These are phyloP conservation scores for Lasiurus cinereus DNA, from an alignment of 2,113 vertebrate genomes.

Conservation along the genomic window DNA sequence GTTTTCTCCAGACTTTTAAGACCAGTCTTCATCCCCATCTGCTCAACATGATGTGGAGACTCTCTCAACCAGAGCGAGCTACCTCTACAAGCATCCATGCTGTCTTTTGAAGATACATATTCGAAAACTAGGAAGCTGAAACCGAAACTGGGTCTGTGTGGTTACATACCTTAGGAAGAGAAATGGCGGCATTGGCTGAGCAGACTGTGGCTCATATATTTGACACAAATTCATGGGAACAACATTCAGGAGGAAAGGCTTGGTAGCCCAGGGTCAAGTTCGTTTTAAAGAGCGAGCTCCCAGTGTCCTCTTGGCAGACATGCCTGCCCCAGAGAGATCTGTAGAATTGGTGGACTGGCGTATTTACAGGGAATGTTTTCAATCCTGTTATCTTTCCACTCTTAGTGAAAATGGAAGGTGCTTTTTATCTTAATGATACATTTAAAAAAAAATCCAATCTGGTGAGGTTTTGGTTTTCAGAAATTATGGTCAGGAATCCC, in stretches of 20 bases:
- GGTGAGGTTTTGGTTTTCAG: slow-evolving; percentile 69
- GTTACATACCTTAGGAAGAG: background rate
- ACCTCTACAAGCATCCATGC: background rate
- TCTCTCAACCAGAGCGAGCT: background rate
- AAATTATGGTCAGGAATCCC: slow-evolving; percentile 54
- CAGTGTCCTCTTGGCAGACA: background rate
- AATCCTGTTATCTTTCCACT: background rate
- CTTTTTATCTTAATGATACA: slow-evolving; percentile 4
- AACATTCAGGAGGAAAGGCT: slow-evolving; percentile 35
- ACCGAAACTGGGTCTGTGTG: background rate
- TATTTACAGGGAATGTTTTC: background rate
- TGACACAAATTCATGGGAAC: slow-evolving; percentile 50
- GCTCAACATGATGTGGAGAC: background rate
- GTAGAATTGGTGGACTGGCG: background rate
- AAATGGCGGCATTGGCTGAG: background rate
- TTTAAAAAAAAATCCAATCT: background rate
- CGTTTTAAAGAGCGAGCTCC: background rate
- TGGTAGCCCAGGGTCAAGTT: background rate
- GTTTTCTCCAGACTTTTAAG: background rate
- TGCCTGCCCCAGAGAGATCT: background rate
- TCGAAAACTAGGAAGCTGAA: background rate
- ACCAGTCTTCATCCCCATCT: background rate
- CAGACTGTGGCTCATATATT: background rate
- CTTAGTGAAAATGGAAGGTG: background rate
- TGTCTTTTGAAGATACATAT: background rate